phyloP scores from a whole-genome alignment of 2,797 vertebrate species.

The Enteromius fasciolatus region DNA sequence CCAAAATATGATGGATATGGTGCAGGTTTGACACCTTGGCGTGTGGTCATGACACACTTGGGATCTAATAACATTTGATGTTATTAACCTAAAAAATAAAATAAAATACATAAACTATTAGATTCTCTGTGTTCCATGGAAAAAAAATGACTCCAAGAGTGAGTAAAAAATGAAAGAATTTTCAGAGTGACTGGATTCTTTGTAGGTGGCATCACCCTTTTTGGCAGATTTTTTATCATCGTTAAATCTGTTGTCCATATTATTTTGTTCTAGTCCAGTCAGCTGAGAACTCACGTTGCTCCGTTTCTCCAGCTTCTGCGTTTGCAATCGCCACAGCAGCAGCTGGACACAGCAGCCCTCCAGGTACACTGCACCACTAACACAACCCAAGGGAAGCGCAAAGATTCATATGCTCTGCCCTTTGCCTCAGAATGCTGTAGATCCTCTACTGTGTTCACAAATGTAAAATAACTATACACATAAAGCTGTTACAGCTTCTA shows the following conservation, averaged over 20 bases:
- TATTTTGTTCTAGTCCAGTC: conserved; percentile 80
- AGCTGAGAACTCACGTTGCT: conserved; percentile 87
- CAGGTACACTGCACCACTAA: conserved; percentile 75
- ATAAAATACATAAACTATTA: background rate
- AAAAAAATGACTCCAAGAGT: background rate
- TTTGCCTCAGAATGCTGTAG: background rate
- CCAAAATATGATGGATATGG: background rate
- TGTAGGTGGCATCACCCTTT: background rate
- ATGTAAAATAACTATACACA: background rate
- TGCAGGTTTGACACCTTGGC: background rate
- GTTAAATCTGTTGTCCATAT: conserved; percentile 9
- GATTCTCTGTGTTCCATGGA: background rate
- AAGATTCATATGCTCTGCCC: background rate
- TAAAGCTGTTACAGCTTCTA: background rate
- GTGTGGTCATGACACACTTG: background rate
- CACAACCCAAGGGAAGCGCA: background rate
- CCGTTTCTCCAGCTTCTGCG: conserved; percentile 93
- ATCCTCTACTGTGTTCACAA: background rate
- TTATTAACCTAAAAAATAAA: background rate
- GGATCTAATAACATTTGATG: background rate
- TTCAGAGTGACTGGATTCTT: background rate
- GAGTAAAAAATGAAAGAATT: background rate
- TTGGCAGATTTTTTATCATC: background rate
- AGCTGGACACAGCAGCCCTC: conserved; percentile 90
- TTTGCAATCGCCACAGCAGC: conserved; percentile 97